These are phyloP conservation scores for Apantesis nais DNA, from an alignment of 2,888 invertebrate species.

Conservation along the genomic window DNA sequence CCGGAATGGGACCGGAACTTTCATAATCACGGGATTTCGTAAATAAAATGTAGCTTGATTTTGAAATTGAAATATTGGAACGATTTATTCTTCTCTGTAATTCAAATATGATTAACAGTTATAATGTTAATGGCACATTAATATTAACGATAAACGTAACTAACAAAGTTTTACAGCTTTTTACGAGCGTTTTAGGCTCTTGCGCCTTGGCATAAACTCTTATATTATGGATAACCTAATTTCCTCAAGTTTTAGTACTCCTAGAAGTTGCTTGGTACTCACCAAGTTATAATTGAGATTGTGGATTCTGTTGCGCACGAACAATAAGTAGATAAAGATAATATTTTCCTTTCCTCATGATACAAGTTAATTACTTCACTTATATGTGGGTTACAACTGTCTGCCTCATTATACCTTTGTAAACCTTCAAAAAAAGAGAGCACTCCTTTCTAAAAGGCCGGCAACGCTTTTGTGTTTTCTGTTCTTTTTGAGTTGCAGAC, in stretches of 20 bases:
- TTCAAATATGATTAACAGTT: slow-evolving; percentile 2
- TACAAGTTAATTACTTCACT: too few relatives aligned
- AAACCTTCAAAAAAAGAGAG: too few relatives aligned
- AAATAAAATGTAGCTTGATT: slow-evolving; percentile 13
- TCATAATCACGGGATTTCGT: slow-evolving; percentile 8
- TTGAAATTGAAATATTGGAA: slow-evolving; percentile 3
- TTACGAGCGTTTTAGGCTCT: background rate
- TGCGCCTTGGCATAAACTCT: background rate
- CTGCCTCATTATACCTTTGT: too few relatives aligned
- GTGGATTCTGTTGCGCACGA: background rate
- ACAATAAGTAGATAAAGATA: too few relatives aligned
- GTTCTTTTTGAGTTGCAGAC: too few relatives aligned
- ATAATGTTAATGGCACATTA: background rate
- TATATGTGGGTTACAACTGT: too few relatives aligned
- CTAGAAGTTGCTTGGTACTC: background rate
- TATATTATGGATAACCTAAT: background rate
- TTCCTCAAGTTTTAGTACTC: background rate
- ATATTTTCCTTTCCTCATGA: too few relatives aligned
- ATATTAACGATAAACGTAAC: background rate
- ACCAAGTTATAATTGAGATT: background rate
- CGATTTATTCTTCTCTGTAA: background rate
- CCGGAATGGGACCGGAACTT: slow-evolving; percentile 12
- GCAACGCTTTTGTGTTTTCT: too few relatives aligned
- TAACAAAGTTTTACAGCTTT: background rate
- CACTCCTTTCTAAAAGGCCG: too few relatives aligned